These are phyloP conservation scores for Smithornis capensis DNA, from an alignment of 2,113 vertebrate genomes.

Conservation along the genomic window DNA sequence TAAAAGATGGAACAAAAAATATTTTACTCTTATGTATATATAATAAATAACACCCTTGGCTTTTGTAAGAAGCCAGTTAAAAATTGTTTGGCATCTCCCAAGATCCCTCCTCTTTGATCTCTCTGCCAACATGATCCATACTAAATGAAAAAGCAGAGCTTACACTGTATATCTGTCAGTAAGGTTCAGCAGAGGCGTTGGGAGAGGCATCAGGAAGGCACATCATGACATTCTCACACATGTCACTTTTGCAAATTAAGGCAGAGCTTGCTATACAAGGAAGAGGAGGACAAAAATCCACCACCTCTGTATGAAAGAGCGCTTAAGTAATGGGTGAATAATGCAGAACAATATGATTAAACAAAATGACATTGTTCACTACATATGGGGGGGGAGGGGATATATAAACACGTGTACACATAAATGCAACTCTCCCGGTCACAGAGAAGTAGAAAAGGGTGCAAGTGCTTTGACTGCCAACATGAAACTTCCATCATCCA, in stretches of 20 bases:
- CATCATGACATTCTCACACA: conserved; percentile 9
- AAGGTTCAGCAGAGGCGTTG: neutral
- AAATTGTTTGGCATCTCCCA: conserved; percentile 35
- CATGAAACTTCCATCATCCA: neutral
- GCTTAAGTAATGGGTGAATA: neutral
- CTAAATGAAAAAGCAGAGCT: conserved; percentile 40
- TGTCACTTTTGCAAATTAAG: conserved; percentile 19
- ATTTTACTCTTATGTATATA: neutral
- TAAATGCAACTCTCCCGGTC: neutral
- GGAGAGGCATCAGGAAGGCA: conserved; percentile 29
- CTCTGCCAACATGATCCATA: conserved; percentile 43
- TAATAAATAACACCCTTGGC: neutral
- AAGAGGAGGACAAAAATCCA: neutral
- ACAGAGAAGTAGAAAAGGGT: neutral
- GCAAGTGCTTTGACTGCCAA: neutral
- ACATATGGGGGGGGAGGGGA: too few species aligned
- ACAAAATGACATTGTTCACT: neutral
- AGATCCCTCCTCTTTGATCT: conserved; percentile 44
- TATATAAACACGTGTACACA: neutral
- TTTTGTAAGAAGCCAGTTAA: conserved; percentile 37
- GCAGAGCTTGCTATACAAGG: neutral
- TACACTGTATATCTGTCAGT: conserved; percentile 31
- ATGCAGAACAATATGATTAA: neutral
- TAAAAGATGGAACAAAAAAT: neutral
- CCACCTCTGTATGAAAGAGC: neutral